Evolutionary conservation across 92 coral and sea anemone species (phyloP).

Genomic region (Siderastrea siderea): DNA sequence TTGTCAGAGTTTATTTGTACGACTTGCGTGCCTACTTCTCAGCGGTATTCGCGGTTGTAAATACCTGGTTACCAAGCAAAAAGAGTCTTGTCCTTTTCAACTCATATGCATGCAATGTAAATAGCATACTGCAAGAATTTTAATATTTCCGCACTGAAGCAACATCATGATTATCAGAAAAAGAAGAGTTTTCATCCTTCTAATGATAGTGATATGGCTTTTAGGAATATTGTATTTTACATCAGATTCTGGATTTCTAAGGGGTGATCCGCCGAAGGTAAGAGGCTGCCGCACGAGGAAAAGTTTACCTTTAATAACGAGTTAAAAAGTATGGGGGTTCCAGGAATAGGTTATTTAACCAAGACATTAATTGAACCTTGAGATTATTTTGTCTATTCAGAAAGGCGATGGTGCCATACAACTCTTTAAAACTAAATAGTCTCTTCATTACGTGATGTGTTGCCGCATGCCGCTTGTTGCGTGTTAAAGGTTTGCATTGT

Average conservation of each 20-base stretch:
- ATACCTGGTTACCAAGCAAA: constrained; percentile 47
- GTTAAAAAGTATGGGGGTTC: neutral
- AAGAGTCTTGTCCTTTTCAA: neutral
- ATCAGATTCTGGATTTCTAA: constrained; percentile 72
- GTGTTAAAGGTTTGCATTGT: neutral
- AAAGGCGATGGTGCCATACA: neutral
- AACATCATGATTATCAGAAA: constrained; percentile 76
- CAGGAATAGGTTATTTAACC: neutral
- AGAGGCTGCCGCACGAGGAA: neutral
- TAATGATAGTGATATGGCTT: constrained; percentile 74
- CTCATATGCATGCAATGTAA: neutral
- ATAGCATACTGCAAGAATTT: neutral
- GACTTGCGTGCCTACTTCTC: neutral
- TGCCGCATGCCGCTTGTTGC: neutral
- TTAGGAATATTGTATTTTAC: constrained; percentile 77
- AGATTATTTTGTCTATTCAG: neutral
- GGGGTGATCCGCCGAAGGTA: constrained; percentile 82
- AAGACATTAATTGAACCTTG: neutral
- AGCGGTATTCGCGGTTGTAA: neutral
- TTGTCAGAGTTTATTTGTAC: neutral
- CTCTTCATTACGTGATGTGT: neutral
- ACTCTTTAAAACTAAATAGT: neutral
- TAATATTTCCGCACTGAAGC: neutral
- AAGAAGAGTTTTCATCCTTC: constrained; percentile 64
- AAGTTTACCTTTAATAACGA: too few relatives aligned